Evolutionary conservation across 2,888 invertebrate species (phyloP), one percentile per base, ranked within the genome.

Genomic region (Drosophila koepferae): DNA sequence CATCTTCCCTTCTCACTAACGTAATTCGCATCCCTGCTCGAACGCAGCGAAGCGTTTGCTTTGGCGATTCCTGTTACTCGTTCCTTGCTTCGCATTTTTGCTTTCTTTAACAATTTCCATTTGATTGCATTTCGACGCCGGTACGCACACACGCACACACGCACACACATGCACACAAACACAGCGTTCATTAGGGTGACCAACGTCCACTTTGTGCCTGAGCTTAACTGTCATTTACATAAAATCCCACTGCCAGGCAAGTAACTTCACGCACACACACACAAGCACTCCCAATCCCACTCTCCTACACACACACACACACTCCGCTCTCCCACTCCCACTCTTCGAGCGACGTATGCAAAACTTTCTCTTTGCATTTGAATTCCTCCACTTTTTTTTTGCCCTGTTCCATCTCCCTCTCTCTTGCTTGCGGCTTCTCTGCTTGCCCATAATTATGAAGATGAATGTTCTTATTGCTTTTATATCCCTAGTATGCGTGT

Each of bases 391-490:
- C 38, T 38, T 53, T 34, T 38, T 18, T 14, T 28, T 28, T 49
- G 16, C 23, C 8, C 20, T 38, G 23, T 12, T 40, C 58, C 20
- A 14, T 34, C 20, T 28, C 58, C 31, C 44, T 58, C 58, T 12
- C 28, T 55, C 28, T n/a, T 20, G 23, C 34, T 34, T 43, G 3
- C 34, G 38, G 41, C 28, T 49, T 34, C 58, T 69, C 67, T 62
- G 64, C 48, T 53, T 66, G 80, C 60, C 82, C 60, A 76, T 86
- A 87, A 87, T 87, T 87, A 89, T 89, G 83, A 87, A 87, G 87
- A 87, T 86, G 85, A 89, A 87, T 88, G 89, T 85, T 68, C 84
- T 88, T 88, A 88, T 86, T 86, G 86, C 86, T 83, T 83, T 83
- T 88, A 84, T 86, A 82, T 82, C 81, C 74, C 65, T 77, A 74